Evolutionary conservation across 1,140 invertebrate species (phyloP).

Genomic region (Carcinoscorpius rotundicauda): DNA sequence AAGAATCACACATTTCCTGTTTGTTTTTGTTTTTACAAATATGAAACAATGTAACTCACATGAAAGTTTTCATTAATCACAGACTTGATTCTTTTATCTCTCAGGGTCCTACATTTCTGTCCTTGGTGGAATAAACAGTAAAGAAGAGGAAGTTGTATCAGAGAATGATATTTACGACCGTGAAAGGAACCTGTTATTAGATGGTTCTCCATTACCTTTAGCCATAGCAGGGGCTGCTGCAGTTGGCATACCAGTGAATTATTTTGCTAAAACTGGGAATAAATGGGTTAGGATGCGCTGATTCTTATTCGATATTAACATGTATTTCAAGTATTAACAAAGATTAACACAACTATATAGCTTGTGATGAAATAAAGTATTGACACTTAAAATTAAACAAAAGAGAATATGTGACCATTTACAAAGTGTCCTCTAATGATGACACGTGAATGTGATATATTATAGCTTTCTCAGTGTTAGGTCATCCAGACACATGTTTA

Average conservation of each 20-base stretch:
- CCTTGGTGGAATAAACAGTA: conserved; percentile 11
- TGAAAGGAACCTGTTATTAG: conserved; percentile 11
- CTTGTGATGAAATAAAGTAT: too few relatives aligned
- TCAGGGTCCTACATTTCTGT: conserved; percentile 11
- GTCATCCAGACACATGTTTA: too few relatives aligned
- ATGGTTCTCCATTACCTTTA: conserved; percentile 9
- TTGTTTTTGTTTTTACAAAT: background rate
- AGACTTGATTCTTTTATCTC: background rate
- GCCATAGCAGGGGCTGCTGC: conserved; percentile 13
- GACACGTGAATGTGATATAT: too few relatives aligned
- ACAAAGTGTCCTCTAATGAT: too few relatives aligned
- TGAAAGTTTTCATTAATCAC: background rate
- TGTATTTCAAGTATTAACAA: background rate
- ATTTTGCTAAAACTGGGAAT: conserved; percentile 9
- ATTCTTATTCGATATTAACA: background rate
- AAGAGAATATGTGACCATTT: too few relatives aligned
- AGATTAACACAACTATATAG: too few relatives aligned
- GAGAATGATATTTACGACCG: conserved; percentile 13
- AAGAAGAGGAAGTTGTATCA: conserved; percentile 9
- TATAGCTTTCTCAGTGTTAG: too few relatives aligned
- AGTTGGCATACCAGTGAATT: conserved; percentile 9
- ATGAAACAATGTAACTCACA: background rate
- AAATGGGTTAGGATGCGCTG: conserved; percentile 10
- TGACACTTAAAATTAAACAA: too few relatives aligned
- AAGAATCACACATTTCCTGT: background rate